A percentile compares a stretch with the other conserved stretches of the same genome.
phyloP scores from a whole-genome alignment of 2,797 vertebrate species.

The Scyliorhinus canicula region DNA sequence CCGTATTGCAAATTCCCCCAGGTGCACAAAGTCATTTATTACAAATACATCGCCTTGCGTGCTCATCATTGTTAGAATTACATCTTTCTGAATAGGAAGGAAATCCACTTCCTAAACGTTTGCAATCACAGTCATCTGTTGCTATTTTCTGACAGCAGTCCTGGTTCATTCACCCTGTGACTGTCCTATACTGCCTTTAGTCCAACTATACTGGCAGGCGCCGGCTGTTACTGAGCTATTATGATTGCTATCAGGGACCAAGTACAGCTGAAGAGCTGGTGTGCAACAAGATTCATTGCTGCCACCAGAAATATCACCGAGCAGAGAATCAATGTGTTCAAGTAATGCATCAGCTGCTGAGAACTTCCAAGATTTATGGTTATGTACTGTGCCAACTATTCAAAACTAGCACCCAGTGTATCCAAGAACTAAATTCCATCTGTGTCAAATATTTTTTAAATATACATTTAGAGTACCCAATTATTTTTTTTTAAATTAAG shows the following conservation, averaged over 20 bases:
- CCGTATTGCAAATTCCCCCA: not conserved
- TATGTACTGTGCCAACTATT: not conserved
- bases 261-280: not conserved
- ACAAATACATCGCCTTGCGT: not conserved
- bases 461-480: no score
- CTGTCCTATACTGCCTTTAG: not conserved
- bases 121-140: not conserved
- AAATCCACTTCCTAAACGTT: not conserved
- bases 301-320: not conserved
- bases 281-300: not conserved
- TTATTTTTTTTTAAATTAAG: no score
- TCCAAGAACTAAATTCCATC: not conserved
- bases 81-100: not conserved
- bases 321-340: not conserved
- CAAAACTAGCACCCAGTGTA: not conserved
- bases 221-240: not conserved
- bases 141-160: not conserved
- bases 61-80: not conserved
- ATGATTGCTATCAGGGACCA: not conserved
- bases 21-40: not conserved
- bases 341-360: not conserved
- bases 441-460: not conserved
- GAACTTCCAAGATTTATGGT: not conserved
- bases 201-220: not conserved
- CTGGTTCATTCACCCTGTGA: not conserved